Conservation (phyloP, 2,113 vertebrate species). For the Pterocles gutturalis region DNA sequence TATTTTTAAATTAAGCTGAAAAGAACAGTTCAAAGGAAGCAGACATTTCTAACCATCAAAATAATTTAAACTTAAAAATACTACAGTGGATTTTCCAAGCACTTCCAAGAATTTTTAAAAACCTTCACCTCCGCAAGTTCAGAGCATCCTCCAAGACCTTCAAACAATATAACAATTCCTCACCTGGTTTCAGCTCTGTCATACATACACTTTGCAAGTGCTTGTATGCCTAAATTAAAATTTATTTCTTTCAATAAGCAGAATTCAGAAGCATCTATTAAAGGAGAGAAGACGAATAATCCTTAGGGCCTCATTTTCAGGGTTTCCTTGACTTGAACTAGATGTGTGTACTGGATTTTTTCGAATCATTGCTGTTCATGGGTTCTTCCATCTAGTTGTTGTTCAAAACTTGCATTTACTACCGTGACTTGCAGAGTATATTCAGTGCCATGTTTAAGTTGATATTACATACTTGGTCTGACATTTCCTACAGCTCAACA, state of each 20-base stretch:
- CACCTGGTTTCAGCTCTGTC: background rate
- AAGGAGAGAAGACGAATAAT: background rate
- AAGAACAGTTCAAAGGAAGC: slow-evolving; percentile 49
- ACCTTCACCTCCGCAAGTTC: background rate
- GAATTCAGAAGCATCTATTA: background rate
- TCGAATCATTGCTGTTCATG: background rate
- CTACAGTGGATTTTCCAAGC: slow-evolving; percentile 18
- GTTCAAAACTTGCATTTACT: background rate
- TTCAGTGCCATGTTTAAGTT: background rate
- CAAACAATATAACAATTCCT: background rate
- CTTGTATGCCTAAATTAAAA: background rate
- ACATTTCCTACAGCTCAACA: background rate
- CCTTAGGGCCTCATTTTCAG: background rate
- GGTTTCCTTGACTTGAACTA: background rate
- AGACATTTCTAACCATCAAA: slow-evolving; percentile 8
- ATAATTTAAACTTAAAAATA: slow-evolving; percentile 38
- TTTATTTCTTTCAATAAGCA: slow-evolving; percentile 22
- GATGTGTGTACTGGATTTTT: background rate
- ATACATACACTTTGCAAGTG: background rate
- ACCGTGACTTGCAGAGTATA: background rate
- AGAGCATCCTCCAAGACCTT: background rate
- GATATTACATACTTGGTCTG: background rate
- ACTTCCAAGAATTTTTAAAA: background rate
- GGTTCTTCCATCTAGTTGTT: background rate
- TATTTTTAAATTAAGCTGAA: slow-evolving; percentile 47